Base-by-base conservation (phyloP, 2,113 vertebrate species). In the Brevimyrus niger region DNA sequence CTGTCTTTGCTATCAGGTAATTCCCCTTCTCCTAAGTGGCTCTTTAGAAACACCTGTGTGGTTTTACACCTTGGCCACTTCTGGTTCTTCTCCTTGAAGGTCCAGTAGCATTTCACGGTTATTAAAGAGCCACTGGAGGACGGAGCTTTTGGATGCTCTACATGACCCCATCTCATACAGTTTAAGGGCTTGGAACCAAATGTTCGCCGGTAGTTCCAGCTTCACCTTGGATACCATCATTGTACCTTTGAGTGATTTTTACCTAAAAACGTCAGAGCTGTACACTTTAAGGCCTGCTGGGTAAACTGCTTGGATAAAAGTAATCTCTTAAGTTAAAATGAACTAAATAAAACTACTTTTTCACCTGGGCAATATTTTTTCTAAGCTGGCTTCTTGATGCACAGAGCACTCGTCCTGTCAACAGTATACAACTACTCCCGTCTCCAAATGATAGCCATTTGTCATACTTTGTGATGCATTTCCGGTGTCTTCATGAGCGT, bases 391-490 rank as follows among this genome's bases (percentile, higher is more conserved):
- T 46, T 44, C 42, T 46, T 38, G 38, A 23, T 47, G 44, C 38
- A 23, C 19, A 23, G 27, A 51, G 85, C 47, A 35, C 48, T 17
- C 0, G 50, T 87, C 31, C 17, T 50, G 50, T 87, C 85, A 87
- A 53, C 85, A 38, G 27, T 19, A 53, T 21, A 87, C 47, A 21
- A 19, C 85, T 27, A 87, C 48, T 51, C 85, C 50, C 85, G 47
- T 38, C 31, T 87, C 13, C n/a, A 87, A 87, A 53, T 87, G 50
- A 87, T 50, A 87, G 85, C 85, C 48, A 87, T 87, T 87, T 55
- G 85, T 87, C 85, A 87, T 87, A 53, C 47, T 86, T 86, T 86
- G 84, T 46, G 84, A 86, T 50, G n/a, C 47, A 48, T 87, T 87
- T 55, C 85, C 48, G 27, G 85, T 35, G 85, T 87, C 85, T 87